Base-by-base conservation (phyloP, 2,113 vertebrate species). In the Lipophrys pholis region DNA sequence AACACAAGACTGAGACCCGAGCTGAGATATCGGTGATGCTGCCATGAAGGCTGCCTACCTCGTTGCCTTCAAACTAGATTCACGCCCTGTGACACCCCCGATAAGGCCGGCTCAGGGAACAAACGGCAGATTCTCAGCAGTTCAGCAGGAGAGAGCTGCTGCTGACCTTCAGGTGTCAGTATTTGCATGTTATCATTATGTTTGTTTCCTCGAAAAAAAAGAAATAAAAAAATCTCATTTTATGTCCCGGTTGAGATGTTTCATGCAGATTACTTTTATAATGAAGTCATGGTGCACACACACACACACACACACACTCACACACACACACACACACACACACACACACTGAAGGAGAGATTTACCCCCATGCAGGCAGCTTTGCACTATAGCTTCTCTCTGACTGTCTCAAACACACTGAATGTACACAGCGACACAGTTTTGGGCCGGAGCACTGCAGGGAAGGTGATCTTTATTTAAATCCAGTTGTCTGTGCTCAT, bases 391-490 rank as follows among this genome's bases (percentile, higher is more conserved):
- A 16, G 43, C 16, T 21, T 36, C 48, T 49, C 43, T 30, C 12
- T 46, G 43, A 43, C 36, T 10, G 54, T 42, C 17, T 38, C 11
- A 35, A 21, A 43, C 45, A 41, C 54, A 43, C 60, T 16, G 35
- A 60, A 48, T 36, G 67, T 63, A 60, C 61, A 56, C 57, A 52
- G 72, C 12, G 39, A 66, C 9, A 73, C 79, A 58, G 74, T 84
- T 84, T 75, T 51, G 70, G 76, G 69, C 73, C 61, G 76, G 56
- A 30, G 61, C 57, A 62, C 87, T 36, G 51, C 15, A 36, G 82
- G 81, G 85, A 80, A 85, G 83, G 74, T 59, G 82, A 85, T 89
- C 86, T 88, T 80, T 91, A 88, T 90, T 90, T 88, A 89, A 88
- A 90, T 91, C 78, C 74, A 87, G 69, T 86, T 76, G 79, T 81